Evolutionary conservation across 2,797 vertebrate genomes (phyloP), one percentile per base, ranked within the genome.

Genomic region (Clarias platycephalus): DNA sequence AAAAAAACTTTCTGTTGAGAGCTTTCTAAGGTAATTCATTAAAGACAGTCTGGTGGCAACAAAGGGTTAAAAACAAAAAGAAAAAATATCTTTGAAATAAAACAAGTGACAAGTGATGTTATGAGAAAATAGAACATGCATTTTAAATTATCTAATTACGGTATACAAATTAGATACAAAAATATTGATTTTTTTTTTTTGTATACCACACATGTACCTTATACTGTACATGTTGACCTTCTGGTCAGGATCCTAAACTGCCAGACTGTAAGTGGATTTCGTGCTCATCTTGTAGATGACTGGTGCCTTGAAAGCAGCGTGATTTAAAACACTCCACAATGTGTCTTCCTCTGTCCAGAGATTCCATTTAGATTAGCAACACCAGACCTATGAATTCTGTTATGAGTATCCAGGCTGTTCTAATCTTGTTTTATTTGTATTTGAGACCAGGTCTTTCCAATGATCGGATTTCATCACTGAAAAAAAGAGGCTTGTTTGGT

Each of bases 291-390:
- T 83, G 67, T 57, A 24, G 8, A 76, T 60, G 81, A 66, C 84
- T 70, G 71, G 78, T 40, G 7, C 77, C 67, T 58, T 66, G 66
- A 86, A 80, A 84, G 20, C 62, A 83, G 49, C 16, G 58, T 83
- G 70, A 76, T 88, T 85, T 87, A 74, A 87, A 79, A 77, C 79
- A 74, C 53, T 68, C 75, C 82, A 74, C 37, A 26, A 84, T 77
- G 78, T 34, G 34, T 76, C 84, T 63, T 85, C 62, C 40, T 71
- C 24, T n/a, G 37, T 63, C 84, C 34, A 62, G 60, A 83, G 79
- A 85, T 86, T 86, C 79, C 75, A 83, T 90, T 87, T 89, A 85
- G 85, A 87, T 80, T 77, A 85, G 82, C 31, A 79, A 68, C 55
- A 64, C 62, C 83, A 86, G 80, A 80, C 49, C 77, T 76, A 84